Evolutionary conservation across 1,140 invertebrate species (phyloP).

Genomic region (Drosophila bocki): DNA sequence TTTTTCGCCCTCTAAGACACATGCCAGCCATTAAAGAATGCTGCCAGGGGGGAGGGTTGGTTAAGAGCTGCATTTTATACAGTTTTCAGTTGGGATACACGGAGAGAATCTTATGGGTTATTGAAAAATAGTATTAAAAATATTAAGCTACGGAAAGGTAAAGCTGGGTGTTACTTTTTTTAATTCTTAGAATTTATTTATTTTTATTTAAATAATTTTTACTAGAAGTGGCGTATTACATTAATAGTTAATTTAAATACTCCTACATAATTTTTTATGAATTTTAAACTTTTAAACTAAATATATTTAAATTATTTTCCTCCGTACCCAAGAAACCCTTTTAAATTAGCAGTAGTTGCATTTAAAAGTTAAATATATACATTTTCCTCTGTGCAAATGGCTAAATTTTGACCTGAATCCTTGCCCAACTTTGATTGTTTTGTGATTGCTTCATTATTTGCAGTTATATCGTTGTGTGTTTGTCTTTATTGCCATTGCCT

Average conservation of each 20-base stretch:
- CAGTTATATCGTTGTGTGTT: not conserved
- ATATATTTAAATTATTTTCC: not conserved
- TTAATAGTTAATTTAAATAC: too few species aligned
- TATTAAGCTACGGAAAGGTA: not conserved
- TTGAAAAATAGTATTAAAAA: not conserved
- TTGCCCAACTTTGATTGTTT: conserved; percentile 24
- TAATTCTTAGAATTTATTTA: too few species aligned
- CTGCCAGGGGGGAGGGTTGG: too few species aligned
- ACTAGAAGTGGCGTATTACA: not conserved
- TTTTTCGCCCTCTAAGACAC: conserved; percentile 27
- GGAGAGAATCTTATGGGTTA: not conserved
- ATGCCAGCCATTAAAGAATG: conserved; percentile 45
- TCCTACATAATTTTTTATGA: too few species aligned
- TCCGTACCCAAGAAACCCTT: not conserved
- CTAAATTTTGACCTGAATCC: not conserved
- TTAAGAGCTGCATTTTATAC: conserved; percentile 39
- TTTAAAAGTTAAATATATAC: not conserved
- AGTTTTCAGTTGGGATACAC: conserved; percentile 5
- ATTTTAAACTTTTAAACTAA: too few species aligned
- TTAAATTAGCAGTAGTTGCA: not conserved
- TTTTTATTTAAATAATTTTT: not conserved
- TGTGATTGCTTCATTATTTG: conserved; percentile 35
- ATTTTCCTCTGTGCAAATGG: not conserved
- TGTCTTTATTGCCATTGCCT: conserved; percentile 8
- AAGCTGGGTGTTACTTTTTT: not conserved